Conservation (phyloP, 2,888 invertebrate genomes). For the Orchesella flavescens region DNA sequence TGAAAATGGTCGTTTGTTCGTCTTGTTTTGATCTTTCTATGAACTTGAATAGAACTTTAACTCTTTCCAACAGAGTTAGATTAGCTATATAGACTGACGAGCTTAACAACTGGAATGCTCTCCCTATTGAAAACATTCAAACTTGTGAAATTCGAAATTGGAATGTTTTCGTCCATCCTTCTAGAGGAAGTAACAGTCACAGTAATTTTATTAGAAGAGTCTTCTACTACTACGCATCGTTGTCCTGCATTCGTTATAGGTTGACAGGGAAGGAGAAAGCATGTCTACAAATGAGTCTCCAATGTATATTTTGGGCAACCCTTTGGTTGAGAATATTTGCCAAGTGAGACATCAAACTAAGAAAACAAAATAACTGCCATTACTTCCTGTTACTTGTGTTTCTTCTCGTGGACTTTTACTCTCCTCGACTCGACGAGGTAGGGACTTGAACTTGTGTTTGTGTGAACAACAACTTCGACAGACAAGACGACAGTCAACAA, state of each 20-base stretch:
- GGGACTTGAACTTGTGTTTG: slow-evolving; percentile 33
- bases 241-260: no score
- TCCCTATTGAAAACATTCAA: no score
- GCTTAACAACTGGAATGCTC: no score
- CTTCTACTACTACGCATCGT: slow-evolving; percentile 16
- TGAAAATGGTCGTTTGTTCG: no score
- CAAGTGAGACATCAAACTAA: slow-evolving; percentile 41
- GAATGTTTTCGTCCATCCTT: neutral
- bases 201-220: slow-evolving; percentile 43
- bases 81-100: no score
- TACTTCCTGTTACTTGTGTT: slow-evolving; percentile 37
- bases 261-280: neutral
- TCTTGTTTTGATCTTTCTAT: no score
- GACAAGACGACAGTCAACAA: slow-evolving; percentile 26
- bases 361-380: slow-evolving; percentile 54
- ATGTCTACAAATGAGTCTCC: slow-evolving; percentile 39
- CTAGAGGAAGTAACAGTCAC: neutral
- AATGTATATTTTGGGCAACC: slow-evolving; percentile 25
- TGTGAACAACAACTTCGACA: slow-evolving; percentile 28
- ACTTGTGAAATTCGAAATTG: neutral
- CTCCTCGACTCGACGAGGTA: neutral
- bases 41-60: no score
- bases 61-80: no score
- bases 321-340: slow-evolving; percentile 19
- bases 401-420: slow-evolving; percentile 10